phyloP scores from a whole-genome alignment of 2,113 vertebrate species.

The Neodontobutis hainanensis region DNA sequence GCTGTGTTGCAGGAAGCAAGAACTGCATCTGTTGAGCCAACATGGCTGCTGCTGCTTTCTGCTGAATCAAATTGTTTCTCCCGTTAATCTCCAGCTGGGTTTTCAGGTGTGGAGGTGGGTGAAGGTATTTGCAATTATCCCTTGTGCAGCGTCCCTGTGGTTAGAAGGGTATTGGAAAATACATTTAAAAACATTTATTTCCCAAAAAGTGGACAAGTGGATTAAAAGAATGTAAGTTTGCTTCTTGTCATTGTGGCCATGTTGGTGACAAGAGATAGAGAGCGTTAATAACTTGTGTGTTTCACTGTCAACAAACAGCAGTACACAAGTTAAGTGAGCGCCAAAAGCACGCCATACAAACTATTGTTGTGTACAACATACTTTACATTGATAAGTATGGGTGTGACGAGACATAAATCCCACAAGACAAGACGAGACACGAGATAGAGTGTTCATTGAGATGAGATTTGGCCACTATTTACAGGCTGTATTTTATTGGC shows the following conservation, averaged over 20 bases:
- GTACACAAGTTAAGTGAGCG: conserved; percentile 51
- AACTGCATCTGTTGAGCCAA: conserved; percentile 98
- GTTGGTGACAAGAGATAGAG: no score
- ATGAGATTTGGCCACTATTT: no score
- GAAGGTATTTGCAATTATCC: conserved; percentile 99
- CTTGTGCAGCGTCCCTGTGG: conserved; percentile 92
- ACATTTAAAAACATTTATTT: no score
- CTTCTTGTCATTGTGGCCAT: no score
- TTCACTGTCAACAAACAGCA: conserved; percentile 34
- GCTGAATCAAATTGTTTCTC: conserved; percentile 98
- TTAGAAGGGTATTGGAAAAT: neutral
- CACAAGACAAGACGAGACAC: no score
- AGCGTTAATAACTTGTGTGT: no score
- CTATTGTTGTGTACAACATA: no score
- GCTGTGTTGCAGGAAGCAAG: conserved; percentile 91
- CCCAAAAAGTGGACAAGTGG: neutral
- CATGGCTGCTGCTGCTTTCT: conserved; percentile 96
- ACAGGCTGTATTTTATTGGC: no score
- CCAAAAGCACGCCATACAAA: no score
- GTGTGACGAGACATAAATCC: no score
- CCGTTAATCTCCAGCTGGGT: conserved; percentile 98
- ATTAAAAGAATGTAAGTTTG: neutral
- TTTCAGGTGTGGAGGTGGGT: conserved; percentile 97
- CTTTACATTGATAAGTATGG: no score
- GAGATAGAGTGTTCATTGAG: no score